These are phyloP conservation scores for Caenorhabditis sinica DNA, from an alignment of 2,888 invertebrate genomes.

Conservation along the genomic window DNA sequence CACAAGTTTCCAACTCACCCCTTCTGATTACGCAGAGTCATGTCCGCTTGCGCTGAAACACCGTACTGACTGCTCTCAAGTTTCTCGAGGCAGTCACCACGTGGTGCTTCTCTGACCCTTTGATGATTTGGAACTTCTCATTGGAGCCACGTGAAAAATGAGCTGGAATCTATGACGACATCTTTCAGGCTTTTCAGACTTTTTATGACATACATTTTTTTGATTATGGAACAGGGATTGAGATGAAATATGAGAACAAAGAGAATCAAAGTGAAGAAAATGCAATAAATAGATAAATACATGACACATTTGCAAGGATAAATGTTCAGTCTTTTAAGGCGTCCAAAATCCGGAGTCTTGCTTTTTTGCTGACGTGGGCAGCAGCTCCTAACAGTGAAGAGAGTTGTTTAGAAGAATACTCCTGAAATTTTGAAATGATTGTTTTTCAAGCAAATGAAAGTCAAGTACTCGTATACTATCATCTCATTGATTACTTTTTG, in stretches of 20 bases:
- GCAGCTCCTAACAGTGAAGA: constrained; percentile 91
- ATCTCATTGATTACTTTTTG: not conserved
- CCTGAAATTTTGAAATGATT: constrained; percentile 85
- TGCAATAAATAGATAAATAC: constrained; percentile 7
- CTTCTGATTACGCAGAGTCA: constrained; percentile 29
- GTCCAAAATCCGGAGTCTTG: constrained; percentile 85
- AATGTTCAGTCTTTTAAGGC: constrained; percentile 66
- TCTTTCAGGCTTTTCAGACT: not conserved
- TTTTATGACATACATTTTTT: constrained; percentile 2
- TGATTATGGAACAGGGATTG: constrained; percentile 11
- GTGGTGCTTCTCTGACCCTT: constrained; percentile 39
- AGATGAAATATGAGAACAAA: not conserved
- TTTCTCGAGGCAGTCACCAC: constrained; percentile 11
- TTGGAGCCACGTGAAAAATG: constrained; percentile 3
- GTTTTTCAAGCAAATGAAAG: too few relatives aligned
- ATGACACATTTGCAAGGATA: not conserved
- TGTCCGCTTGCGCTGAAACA: not conserved
- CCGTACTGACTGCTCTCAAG: constrained; percentile 15
- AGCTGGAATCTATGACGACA: not conserved
- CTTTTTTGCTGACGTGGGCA: constrained; percentile 92
- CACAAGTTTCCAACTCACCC: constrained; percentile 24
- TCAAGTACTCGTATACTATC: too few relatives aligned
- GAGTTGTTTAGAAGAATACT: constrained; percentile 93
- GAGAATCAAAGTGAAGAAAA: constrained; percentile 1
- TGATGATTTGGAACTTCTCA: not conserved